These are phyloP conservation scores for Nesoenas mayeri DNA, from an alignment of 2,113 vertebrate species.

Conservation along the genomic window DNA sequence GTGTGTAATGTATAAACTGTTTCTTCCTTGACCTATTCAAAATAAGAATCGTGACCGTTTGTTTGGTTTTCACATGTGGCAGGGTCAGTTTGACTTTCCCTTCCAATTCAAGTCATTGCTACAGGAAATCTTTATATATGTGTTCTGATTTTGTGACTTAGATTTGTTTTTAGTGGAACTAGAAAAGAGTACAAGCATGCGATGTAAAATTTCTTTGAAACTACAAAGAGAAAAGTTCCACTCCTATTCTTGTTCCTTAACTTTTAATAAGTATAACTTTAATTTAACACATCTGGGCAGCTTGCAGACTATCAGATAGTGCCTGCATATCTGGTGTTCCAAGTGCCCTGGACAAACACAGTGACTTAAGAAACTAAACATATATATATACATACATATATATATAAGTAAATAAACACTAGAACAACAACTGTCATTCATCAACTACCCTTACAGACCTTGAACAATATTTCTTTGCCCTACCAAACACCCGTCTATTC, in stretches of 20 bases:
- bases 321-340: neutral
- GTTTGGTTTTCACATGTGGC: neutral
- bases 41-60: neutral
- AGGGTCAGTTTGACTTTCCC: neutral
- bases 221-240: neutral
- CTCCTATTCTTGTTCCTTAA: neutral
- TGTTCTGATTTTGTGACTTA: neutral
- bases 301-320: neutral
- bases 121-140: neutral
- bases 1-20: neutral
- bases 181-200: neutral
- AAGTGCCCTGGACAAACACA: neutral
- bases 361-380: neutral
- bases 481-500: neutral
- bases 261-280: neutral
- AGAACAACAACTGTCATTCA: neutral
- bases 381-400: no score
- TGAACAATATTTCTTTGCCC: neutral
- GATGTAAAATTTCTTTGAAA: neutral
- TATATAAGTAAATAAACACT: neutral
- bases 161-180: neutral
- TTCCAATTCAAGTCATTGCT: slow-evolving; percentile 3
- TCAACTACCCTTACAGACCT: neutral
- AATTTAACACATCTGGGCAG: neutral
- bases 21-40: neutral